Evolutionary conservation across 2,797 vertebrate species (phyloP), one percentile per base, ranked within the genome.

Genomic region (Enteromius thamalakanensis): DNA sequence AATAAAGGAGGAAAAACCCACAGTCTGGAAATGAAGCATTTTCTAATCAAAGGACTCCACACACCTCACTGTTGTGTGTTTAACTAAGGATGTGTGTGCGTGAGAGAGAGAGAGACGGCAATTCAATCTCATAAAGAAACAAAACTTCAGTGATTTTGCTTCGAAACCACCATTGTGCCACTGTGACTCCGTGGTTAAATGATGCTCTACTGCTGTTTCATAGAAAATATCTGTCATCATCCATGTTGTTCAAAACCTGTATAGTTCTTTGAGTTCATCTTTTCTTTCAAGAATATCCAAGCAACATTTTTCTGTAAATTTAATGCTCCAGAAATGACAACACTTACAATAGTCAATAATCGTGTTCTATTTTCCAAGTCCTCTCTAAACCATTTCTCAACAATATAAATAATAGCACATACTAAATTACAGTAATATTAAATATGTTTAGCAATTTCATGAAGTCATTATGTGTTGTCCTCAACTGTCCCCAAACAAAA

Each of bases 11-110:
- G 74, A 62, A 78, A 78, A 78, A 19, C 40, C 40, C 82, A 65
- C 23, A 53, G 17, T 81, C 80, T 81, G 23, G 84, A 85, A 81
- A 71, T 76, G 26, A 77, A 69, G 74, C 79, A 60, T 70, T 83
- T 77, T 83, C 65, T 77, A 62, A 77, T 83, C 74, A 83, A 83
- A 83, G 79, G 81, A 76, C 34, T 51, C 17, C 45, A 53, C 34
- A 81, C 29, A 51, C 42, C 58, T 40, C 32, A 34, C 64, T 68
- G 76, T 26, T 83, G 81, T 76, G 47, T 45, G 49, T 58, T 76
- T 60, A 76, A 76, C 72, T 68, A 40, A 77, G 81, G 17, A 58
- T 32, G 64, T 40, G 6, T 51, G 49, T 17, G 40, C 4, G 47
- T 26, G 51, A 14, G 51, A 7, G 1, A n/a, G 29, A n/a, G 58